A percentile compares a stretch with the other conserved stretches of the same genome.
phyloP scores from a whole-genome alignment of 2,888 invertebrate genomes.

The Scrobipalpa atriplicella region DNA sequence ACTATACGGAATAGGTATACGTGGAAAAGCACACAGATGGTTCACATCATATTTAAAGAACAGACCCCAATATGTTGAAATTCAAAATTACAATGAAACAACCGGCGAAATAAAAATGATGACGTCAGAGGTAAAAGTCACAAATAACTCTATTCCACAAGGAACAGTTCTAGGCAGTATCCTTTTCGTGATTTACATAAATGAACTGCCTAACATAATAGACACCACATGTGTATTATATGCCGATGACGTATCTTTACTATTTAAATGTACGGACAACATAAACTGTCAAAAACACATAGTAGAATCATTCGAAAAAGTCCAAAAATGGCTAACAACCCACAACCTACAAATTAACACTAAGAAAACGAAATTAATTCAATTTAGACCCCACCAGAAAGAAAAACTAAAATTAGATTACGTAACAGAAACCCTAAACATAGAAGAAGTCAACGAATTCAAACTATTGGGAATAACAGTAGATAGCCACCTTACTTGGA shows the following conservation, averaged over 20 bases:
- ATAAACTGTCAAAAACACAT: background rate
- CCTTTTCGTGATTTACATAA: background rate
- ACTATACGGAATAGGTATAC: background rate
- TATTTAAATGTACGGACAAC: slow-evolving; percentile 1
- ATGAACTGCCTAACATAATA: background rate
- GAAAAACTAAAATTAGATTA: background rate
- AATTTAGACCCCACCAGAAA: background rate
- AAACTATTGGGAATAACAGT: background rate
- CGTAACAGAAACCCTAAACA: background rate
- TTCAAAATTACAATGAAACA: background rate
- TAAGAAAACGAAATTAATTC: background rate
- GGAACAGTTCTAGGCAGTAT: background rate
- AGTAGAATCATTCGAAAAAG: background rate
- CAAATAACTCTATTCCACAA: background rate
- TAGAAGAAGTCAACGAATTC: background rate
- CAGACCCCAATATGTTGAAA: background rate
- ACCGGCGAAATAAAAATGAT: background rate
- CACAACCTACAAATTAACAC: background rate
- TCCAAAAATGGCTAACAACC: background rate
- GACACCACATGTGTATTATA: background rate
- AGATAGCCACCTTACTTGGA: background rate
- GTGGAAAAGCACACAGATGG: background rate
- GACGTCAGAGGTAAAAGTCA: background rate
- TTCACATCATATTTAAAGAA: background rate
- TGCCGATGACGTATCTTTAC: background rate